Evolutionary conservation across 2,888 invertebrate genomes (phyloP), one percentile per base, ranked within the genome.

Genomic region (Tetranychus truncatus): DNA sequence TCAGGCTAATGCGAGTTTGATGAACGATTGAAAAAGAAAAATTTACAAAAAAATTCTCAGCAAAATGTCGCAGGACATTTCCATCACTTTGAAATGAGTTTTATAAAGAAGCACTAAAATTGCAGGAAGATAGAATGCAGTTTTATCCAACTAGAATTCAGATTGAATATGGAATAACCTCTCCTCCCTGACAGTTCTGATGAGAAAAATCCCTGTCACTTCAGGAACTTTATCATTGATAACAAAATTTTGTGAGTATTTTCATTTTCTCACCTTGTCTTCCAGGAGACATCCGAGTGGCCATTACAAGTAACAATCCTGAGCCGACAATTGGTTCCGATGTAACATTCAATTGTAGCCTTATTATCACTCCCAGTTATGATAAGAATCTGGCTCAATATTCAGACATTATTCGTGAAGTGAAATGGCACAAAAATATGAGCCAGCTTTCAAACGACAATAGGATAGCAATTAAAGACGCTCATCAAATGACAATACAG

Each of bases 341-440:
- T 55, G 55, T 55, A 6, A 55, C 55, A 15, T 55, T 55, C 11
- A 55, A 55, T 55, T 55, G 55, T 55, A 15, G 11, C 55, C 55
- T 55, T 34, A 34, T 34, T 34, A 34, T 34, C 34, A 34, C 34
- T 34, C 34, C 34, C 34, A 34, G 34, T 34, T 34, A 34, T 34
- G 34, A 34, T 34, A 34, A 75, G 34, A 76, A 69, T 55, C 71
- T 72, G 8, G 76, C 75, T 44, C 72, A 76, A 72, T 73, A 76
- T 34, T 34, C 34, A 34, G 34, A 34, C 34, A 5, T 34, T 34
- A 34, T 34, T 34, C 34, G 34, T 34, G 72, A 72, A 72, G 45
- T 72, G n/a, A 45, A 24, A 45, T 72, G 72, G 72, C 9, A 34
- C 18, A 7, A 18, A 45, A 46, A 72, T 9, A 72, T n/a, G 45